phyloP scores from a whole-genome alignment of 2,888 invertebrate species.

The Frankliniella fusca region DNA sequence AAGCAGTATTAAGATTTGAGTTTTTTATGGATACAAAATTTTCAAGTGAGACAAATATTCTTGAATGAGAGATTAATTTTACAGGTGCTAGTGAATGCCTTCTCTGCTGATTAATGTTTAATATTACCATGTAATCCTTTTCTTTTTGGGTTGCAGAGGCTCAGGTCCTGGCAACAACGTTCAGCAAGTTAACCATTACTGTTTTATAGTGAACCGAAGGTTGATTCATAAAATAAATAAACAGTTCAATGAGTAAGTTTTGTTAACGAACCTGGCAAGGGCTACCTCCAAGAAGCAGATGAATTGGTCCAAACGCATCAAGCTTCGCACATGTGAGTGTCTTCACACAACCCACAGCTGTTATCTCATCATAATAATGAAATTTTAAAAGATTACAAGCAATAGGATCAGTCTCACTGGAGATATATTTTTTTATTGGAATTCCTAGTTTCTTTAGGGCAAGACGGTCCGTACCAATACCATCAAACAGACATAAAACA shows the following conservation, averaged over 20 bases:
- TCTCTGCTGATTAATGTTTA: too few species aligned
- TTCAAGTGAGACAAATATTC: too few species aligned
- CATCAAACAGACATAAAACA: background rate
- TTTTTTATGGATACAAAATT: too few species aligned
- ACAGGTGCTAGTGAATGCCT: too few species aligned
- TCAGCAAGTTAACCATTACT: too few species aligned
- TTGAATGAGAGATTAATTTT: too few species aligned
- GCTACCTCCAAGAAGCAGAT: background rate
- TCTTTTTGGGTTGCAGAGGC: background rate
- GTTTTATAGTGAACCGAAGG: too few species aligned
- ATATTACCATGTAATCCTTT: background rate
- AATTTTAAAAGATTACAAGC: background rate
- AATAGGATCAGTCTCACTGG: background rate
- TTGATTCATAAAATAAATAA: too few species aligned
- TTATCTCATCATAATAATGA: background rate
- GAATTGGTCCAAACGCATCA: background rate
- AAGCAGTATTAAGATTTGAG: too few species aligned
- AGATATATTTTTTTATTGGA: background rate
- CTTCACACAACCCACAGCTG: background rate
- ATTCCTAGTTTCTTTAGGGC: background rate
- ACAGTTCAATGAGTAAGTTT: too few species aligned
- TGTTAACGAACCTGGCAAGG: too few species aligned
- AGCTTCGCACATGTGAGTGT: background rate
- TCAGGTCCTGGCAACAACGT: background rate
- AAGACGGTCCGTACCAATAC: background rate